These are phyloP conservation scores for Diuraphis noxia DNA, from an alignment of 1,140 invertebrate species.

Conservation along the genomic window DNA sequence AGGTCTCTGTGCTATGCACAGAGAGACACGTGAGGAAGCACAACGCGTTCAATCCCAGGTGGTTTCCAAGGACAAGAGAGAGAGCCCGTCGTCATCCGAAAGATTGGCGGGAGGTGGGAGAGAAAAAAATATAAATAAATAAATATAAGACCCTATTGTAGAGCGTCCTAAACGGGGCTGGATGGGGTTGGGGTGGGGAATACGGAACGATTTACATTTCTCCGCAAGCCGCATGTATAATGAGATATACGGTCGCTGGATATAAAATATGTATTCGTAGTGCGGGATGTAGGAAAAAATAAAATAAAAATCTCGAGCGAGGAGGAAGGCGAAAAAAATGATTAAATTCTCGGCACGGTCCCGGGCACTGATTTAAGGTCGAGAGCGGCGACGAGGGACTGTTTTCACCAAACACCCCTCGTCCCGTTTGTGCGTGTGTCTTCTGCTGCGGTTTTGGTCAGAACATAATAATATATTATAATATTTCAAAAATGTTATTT, in stretches of 20 bases:
- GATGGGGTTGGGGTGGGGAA: neutral
- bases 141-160: slow-evolving; percentile 38
- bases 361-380: slow-evolving; percentile 45
- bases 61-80: slow-evolving; percentile 40
- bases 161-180: neutral
- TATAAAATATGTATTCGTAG: slow-evolving; percentile 51
- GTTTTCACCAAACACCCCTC: neutral
- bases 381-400: slow-evolving; percentile 8
- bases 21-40: neutral
- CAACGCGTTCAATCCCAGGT: slow-evolving; percentile 31
- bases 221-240: slow-evolving; percentile 52
- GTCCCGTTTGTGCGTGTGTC: neutral
- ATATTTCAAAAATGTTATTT: slow-evolving; percentile 8
- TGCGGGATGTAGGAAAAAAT: slow-evolving; percentile 15
- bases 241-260: slow-evolving; percentile 49
- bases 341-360: slow-evolving; percentile 50
- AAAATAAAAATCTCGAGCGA: slow-evolving; percentile 16
- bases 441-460: neutral
- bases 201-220: slow-evolving; percentile 47
- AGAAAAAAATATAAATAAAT: slow-evolving; percentile 48
- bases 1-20: neutral
- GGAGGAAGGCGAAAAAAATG: slow-evolving; percentile 37
- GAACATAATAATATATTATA: slow-evolving; percentile 22
- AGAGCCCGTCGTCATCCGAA: neutral
- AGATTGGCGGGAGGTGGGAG: neutral